Percentiles rank a stretch among this genome's conserved stretches.
Conservation (phyloP, 2,113 vertebrate genomes). For the Pseudolaguvia tuberculata region DNA sequence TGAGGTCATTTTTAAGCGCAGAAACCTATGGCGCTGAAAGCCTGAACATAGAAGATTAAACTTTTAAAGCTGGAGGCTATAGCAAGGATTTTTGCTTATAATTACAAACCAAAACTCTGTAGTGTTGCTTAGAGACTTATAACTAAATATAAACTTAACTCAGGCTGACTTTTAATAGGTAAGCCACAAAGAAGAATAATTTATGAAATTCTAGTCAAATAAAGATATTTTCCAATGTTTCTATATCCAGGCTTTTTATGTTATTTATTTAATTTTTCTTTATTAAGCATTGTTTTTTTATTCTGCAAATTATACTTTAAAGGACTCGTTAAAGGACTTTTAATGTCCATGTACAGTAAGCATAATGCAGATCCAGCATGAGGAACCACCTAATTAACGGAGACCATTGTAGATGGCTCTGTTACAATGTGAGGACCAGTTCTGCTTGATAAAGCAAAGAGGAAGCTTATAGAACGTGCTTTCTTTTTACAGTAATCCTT, state of each 20-base stretch:
- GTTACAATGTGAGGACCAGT: conserved; percentile 17
- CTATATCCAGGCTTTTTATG: neutral
- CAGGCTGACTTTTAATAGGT: conserved; percentile 7
- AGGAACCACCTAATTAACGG: neutral
- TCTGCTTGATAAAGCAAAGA: conserved; percentile 22
- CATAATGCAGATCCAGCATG: neutral
- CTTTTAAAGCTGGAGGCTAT: conserved; percentile 29
- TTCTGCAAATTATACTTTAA: conserved; percentile 6
- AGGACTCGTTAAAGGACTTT: too few species aligned
- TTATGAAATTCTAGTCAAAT: neutral
- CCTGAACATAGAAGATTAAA: conserved; percentile 36
- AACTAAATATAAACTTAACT: conserved; percentile 13
- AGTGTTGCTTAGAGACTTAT: conserved; percentile 19
- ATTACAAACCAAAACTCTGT: conserved; percentile 34
- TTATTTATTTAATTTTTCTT: too few species aligned
- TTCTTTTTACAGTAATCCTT: conserved; percentile 19
- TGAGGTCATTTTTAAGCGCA: conserved; percentile 39
- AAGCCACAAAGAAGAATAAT: neutral
- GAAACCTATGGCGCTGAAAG: conserved; percentile 22
- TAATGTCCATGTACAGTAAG: neutral
- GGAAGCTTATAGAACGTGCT: conserved; percentile 10
- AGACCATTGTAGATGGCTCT: conserved; percentile 9
- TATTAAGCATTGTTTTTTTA: neutral
- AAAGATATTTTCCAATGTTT: neutral
- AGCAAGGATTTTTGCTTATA: conserved; percentile 41